A percentile compares a stretch with the other conserved stretches of the same genome.
These are phyloP conservation scores for Mustela nigripes DNA, from an alignment of 2,113 vertebrate species.

Conservation along the genomic window DNA sequence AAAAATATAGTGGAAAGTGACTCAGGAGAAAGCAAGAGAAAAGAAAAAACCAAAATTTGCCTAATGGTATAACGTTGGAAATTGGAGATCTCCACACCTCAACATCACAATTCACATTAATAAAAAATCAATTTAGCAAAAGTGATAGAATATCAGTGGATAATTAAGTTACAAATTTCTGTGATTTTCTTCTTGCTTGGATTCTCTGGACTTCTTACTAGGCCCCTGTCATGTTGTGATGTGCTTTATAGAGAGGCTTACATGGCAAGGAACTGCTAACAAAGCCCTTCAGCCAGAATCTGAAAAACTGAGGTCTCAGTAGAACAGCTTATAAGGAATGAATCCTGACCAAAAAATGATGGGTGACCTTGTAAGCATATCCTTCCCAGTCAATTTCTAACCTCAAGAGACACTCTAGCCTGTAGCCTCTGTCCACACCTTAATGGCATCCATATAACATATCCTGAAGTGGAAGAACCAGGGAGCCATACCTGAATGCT, in stretches of 20 bases:
- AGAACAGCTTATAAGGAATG: not conserved
- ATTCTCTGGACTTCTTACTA: not conserved
- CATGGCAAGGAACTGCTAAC: not conserved
- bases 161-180: not conserved
- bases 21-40: not conserved
- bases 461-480: not conserved
- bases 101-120: not conserved
- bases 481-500: not conserved
- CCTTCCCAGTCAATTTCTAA: not conserved
- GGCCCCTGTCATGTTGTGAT: not conserved
- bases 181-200: not conserved
- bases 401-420: rapidly evolving
- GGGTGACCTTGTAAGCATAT: no score
- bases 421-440: not conserved
- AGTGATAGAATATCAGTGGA: not conserved
- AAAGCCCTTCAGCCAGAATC: not conserved
- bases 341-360: not conserved
- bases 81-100: no score
- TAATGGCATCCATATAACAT: not conserved
- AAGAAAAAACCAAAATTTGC: not conserved
- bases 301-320: not conserved
- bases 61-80: not conserved
- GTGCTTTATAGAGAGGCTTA: not conserved
- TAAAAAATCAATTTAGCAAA: not conserved
- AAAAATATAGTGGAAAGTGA: not conserved